phyloP scores from a whole-genome alignment of 2,113 vertebrate genomes.

The Fregata magnificens region DNA sequence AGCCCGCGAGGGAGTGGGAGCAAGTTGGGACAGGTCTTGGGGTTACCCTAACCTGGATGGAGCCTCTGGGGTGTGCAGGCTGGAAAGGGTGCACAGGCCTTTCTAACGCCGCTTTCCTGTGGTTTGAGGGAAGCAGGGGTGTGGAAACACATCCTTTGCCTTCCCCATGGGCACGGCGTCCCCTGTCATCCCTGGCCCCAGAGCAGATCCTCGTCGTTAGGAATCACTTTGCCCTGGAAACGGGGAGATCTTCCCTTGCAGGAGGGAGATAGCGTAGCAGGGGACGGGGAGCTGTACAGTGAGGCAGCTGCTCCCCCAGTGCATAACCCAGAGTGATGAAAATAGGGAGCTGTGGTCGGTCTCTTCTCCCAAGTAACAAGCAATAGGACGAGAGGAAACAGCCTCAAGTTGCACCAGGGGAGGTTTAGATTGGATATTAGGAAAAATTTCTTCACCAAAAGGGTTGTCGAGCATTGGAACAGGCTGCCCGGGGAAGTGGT shows the following conservation, averaged over 20 bases:
- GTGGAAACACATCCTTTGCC: neutral
- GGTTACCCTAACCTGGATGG: neutral
- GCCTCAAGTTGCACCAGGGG: neutral
- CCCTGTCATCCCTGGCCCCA: neutral
- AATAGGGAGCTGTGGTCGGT: neutral
- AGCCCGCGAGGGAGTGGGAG: neutral
- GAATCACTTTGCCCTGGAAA: neutral
- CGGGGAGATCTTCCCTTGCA: neutral
- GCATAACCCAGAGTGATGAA: neutral
- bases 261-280: neutral
- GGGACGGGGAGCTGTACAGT: rapidly evolving
- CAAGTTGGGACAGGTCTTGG: neutral
- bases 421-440: neutral
- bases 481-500: neutral
- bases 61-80: neutral
- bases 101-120: neutral
- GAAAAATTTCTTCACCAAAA: neutral
- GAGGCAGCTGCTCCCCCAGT: neutral
- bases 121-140: neutral
- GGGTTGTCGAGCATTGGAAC: neutral
- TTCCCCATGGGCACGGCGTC: neutral
- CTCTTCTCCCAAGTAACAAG: neutral
- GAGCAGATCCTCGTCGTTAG: neutral
- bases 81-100: neutral
- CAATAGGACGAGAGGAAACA: rapidly evolving